These are phyloP conservation scores for Dicycla oo DNA, from an alignment of 2,888 invertebrate genomes.

Conservation along the genomic window DNA sequence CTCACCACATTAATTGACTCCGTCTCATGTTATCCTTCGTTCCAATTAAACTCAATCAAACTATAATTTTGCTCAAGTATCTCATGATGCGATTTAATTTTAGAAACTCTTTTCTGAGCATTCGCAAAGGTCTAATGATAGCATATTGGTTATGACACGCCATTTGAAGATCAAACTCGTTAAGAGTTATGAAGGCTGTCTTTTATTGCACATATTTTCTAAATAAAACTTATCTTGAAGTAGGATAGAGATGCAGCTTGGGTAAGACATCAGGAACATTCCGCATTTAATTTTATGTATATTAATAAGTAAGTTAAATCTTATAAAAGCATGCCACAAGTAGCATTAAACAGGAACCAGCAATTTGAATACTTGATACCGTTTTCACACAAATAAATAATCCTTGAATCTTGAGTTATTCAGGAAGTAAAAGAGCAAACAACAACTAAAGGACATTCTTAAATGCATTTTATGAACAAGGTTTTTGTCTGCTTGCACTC, in stretches of 20 bases:
- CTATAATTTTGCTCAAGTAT: slow-evolving; percentile 53
- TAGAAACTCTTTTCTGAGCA: slow-evolving; percentile 28
- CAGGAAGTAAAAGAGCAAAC: slow-evolving; percentile 10
- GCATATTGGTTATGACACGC: slow-evolving; percentile 12
- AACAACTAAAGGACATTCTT: background rate
- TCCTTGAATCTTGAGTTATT: slow-evolving; percentile 5
- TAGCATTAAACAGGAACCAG: background rate
- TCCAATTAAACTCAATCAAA: slow-evolving; percentile 80
- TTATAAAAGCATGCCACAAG: background rate
- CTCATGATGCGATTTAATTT: slow-evolving; percentile 50
- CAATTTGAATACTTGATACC: background rate
- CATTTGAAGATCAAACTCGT: slow-evolving; percentile 1
- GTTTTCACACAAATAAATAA: slow-evolving; percentile 7
- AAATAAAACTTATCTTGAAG: background rate
- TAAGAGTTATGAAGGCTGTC: background rate
- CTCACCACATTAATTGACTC: slow-evolving; percentile 70
- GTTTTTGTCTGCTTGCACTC: slow-evolving; percentile 15
- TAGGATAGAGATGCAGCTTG: background rate
- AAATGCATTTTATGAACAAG: slow-evolving; percentile 4
- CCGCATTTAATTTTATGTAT: background rate
- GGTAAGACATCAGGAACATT: background rate
- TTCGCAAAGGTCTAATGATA: slow-evolving; percentile 1
- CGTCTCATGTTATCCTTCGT: slow-evolving; percentile 75
- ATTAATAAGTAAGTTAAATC: background rate
- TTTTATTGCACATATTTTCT: background rate